Percentiles rank a stretch among this genome's conserved stretches.
These are phyloP conservation scores for Callopanchax toddi DNA, from an alignment of 2,113 vertebrate species.

Conservation along the genomic window DNA sequence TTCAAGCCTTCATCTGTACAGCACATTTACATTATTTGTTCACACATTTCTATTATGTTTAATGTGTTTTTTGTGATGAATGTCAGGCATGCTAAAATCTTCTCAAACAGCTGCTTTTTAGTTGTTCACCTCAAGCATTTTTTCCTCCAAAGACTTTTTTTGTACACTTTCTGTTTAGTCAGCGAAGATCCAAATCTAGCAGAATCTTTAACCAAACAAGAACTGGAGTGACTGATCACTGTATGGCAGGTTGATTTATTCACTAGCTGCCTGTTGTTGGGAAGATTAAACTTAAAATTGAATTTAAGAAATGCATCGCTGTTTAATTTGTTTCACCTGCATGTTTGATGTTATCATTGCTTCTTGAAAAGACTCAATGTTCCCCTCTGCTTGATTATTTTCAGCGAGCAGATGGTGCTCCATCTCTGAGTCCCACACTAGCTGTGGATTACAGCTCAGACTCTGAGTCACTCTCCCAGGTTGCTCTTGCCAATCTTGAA, in stretches of 20 bases:
- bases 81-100: no score
- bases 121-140: slow-evolving; percentile 48
- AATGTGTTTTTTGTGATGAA: no score
- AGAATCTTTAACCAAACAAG: slow-evolving; percentile 16
- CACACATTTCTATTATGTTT: not conserved
- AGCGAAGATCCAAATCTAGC: slow-evolving; percentile 25
- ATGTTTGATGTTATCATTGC: slow-evolving; percentile 3
- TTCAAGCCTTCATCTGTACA: not conserved
- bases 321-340: slow-evolving; percentile 25
- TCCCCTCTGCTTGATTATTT: slow-evolving; percentile 47
- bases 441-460: slow-evolving; percentile 61
- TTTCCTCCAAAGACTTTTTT: slow-evolving; percentile 28
- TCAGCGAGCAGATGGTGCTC: slow-evolving; percentile 64
- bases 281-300: not conserved
- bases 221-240: slow-evolving; percentile 16
- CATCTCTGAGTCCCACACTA: slow-evolving; percentile 50
- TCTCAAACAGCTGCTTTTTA: no score
- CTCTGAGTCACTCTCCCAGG: slow-evolving; percentile 62
- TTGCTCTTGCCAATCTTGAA: slow-evolving; percentile 47
- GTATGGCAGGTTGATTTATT: not conserved
- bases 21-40: not conserved
- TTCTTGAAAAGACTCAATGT: slow-evolving; percentile 32
- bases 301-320: not conserved
- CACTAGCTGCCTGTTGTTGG: not conserved
- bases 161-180: slow-evolving; percentile 45